Evolutionary conservation across 1,140 invertebrate genomes (phyloP).

Genomic region (Anastrepha obliqua): DNA sequence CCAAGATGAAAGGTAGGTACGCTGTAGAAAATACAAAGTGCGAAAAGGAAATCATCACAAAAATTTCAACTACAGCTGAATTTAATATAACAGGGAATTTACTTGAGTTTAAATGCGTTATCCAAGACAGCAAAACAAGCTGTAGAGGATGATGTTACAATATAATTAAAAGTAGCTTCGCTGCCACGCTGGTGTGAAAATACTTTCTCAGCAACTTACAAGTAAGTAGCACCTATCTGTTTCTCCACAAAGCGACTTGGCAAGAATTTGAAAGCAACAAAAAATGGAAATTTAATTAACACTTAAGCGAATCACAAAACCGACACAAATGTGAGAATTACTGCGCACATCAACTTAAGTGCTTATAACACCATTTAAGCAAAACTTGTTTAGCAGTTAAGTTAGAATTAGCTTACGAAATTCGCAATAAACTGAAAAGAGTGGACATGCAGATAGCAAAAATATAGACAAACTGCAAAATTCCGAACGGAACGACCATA

Average conservation of each 20-base stretch:
- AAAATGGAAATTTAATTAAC: background rate
- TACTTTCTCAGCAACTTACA: background rate
- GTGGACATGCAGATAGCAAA: background rate
- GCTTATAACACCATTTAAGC: conserved; percentile 10
- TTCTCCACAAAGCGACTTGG: background rate
- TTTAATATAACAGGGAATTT: too few species aligned
- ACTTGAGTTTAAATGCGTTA: too few species aligned
- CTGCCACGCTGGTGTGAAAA: background rate
- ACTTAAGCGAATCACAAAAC: background rate
- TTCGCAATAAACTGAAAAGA: conserved; percentile 17
- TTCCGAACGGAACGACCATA: too few species aligned
- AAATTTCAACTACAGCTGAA: too few species aligned
- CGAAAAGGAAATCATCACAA: too few species aligned
- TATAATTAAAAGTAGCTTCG: background rate
- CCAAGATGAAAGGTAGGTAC: background rate
- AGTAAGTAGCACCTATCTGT: background rate
- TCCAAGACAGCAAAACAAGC: too few species aligned
- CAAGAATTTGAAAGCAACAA: background rate
- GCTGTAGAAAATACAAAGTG: background rate
- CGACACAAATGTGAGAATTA: background rate
- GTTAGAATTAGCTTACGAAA: conserved; percentile 32
- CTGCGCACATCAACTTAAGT: background rate
- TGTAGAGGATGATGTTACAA: background rate
- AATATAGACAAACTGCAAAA: too few species aligned
- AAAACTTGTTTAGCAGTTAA: background rate